Evolutionary conservation across 2,888 invertebrate species (phyloP).

Genomic region (Rhagonycha fulva): DNA sequence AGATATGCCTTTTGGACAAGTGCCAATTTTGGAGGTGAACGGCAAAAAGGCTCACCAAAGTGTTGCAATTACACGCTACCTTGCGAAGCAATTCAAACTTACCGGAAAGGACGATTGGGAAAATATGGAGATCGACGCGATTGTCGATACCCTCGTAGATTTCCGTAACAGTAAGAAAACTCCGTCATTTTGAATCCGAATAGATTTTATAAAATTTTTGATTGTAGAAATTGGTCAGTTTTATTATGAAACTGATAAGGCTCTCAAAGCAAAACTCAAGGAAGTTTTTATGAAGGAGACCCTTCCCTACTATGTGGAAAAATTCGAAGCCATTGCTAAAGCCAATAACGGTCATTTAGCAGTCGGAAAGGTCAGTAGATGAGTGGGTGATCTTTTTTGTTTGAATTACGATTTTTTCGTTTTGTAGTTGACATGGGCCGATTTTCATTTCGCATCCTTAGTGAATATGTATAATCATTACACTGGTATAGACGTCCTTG

Average conservation of each 20-base stretch:
- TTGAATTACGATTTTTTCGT: constrained; percentile 6
- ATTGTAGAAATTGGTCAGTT: constrained; percentile 57
- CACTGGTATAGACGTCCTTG: constrained; percentile 60
- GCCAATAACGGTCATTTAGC: constrained; percentile 64
- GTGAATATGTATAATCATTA: constrained; percentile 64
- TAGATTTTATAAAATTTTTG: background rate
- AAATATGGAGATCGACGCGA: constrained; percentile 65
- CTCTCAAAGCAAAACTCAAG: constrained; percentile 56
- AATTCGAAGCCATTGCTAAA: constrained; percentile 61
- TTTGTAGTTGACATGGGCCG: constrained; percentile 67
- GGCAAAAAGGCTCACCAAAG: constrained; percentile 68
- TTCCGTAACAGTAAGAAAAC: constrained; percentile 60
- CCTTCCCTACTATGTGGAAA: constrained; percentile 62
- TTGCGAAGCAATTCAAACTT: constrained; percentile 64
- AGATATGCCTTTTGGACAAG: constrained; percentile 67
- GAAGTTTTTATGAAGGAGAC: constrained; percentile 56
- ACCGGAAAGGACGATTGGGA: constrained; percentile 63
- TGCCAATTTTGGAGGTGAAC: constrained; percentile 66
- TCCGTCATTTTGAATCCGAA: background rate
- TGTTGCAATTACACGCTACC: constrained; percentile 63
- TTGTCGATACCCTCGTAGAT: constrained; percentile 65
- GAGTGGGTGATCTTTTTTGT: background rate
- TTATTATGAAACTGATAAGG: constrained; percentile 60
- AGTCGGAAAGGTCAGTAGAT: constrained; percentile 22
- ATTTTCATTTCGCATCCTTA: constrained; percentile 63